Percentiles rank a stretch among this genome's conserved stretches.
These are phyloP conservation scores for Phataginus tricuspis DNA, from an alignment of 2,797 vertebrate species.

Conservation along the genomic window DNA sequence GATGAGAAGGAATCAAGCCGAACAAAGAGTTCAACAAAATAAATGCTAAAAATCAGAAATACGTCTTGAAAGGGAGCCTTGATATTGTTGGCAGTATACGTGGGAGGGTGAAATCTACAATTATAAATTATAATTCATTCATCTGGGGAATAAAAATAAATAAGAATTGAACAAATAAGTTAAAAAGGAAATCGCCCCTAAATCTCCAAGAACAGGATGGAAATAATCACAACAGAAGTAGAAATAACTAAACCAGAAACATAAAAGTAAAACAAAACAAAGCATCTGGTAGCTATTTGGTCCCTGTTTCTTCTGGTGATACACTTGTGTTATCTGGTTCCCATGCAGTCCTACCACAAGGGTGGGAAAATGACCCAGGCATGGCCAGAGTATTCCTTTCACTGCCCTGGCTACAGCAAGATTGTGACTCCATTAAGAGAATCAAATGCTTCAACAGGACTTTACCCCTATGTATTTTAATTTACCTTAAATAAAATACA, in stretches of 20 bases:
- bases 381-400: background rate
- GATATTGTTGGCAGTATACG: background rate
- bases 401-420: background rate
- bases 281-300: background rate
- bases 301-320: background rate
- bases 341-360: background rate
- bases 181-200: conserved; percentile 6
- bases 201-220: conserved; percentile 20
- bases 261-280: background rate
- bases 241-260: conserved; percentile 12
- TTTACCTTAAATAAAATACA: conserved; percentile 37
- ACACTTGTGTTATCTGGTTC: background rate
- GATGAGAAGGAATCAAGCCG: conserved; percentile 9
- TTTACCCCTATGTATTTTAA: background rate
- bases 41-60: conserved; percentile 53
- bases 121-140: conserved; percentile 46
- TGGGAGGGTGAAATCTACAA: conserved; percentile 48
- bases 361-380: background rate
- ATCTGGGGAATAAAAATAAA: conserved; percentile 43
- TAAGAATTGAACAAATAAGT: conserved; percentile 48
- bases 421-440: background rate
- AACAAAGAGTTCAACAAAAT: conserved; percentile 35
- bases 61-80: conserved; percentile 47
- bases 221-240: conserved; percentile 4
- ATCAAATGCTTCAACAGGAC: background rate